Percentiles rank a stretch among this genome's conserved stretches.
These are phyloP conservation scores for Nerophis ophidion DNA, from an alignment of 2,113 vertebrate genomes.

Conservation along the genomic window DNA sequence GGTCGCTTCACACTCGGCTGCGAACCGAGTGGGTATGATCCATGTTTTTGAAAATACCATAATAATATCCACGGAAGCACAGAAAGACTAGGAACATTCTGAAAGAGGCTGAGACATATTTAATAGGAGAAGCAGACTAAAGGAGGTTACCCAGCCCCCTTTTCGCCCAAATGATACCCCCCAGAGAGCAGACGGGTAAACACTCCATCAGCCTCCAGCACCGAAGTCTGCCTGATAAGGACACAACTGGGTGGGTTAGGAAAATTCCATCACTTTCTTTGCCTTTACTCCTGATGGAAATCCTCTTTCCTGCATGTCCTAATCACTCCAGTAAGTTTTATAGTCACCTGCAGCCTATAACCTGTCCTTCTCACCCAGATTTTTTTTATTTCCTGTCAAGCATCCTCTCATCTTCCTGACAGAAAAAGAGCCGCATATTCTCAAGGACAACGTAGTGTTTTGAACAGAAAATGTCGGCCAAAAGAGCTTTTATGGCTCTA, in stretches of 20 bases:
- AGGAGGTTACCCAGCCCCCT: constrained; percentile 43
- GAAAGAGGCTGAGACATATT: constrained; percentile 36
- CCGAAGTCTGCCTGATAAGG: constrained; percentile 32
- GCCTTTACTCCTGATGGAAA: constrained; percentile 33
- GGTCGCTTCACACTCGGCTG: no score
- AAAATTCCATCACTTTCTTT: constrained; percentile 44
- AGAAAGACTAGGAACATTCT: constrained; percentile 20
- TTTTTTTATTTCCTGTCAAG: constrained; percentile 1
- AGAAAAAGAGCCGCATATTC: constrained; percentile 40
- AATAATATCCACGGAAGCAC: constrained; percentile 6
- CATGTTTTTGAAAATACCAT: neutral
- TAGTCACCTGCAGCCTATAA: constrained; percentile 23
- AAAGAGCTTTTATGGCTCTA: constrained; percentile 34
- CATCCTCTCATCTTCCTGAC: constrained; percentile 33
- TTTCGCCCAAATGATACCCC: constrained; percentile 29
- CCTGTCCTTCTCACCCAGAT: constrained; percentile 17
- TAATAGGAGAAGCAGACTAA: constrained; percentile 22
- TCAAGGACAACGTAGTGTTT: constrained; percentile 32
- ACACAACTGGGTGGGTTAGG: constrained; percentile 21
- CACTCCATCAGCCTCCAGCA: constrained; percentile 30
- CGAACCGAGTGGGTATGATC: no score
- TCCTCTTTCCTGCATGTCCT: constrained; percentile 13
- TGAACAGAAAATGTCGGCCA: constrained; percentile 37
- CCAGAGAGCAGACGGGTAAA: constrained; percentile 41
- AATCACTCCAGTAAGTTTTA: constrained; percentile 23